Base-by-base conservation (phyloP, 2,113 vertebrate species). In the Clarias magur region DNA sequence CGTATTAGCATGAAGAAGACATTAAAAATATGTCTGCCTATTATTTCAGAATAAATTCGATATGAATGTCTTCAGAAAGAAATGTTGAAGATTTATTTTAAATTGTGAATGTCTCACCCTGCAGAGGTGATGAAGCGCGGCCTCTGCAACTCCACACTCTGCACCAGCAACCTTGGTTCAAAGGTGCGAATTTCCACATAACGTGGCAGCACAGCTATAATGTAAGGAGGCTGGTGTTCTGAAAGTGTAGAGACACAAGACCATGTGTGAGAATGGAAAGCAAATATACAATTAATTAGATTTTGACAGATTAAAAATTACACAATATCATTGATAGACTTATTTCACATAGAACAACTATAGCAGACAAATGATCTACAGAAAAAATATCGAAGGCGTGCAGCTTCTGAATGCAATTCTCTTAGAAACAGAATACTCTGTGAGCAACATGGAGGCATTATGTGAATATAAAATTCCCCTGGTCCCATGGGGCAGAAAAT, bases 181-280 rank as follows among this genome's bases (percentile, higher is more conserved):
- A 99, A 96, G 0, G 98, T 99, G 70, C 98, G 96, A 90, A 99
- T 98, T 94, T 99, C 98, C 91, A 99, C 98, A 0, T 98, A 98
- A 0, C 98, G 95, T 0, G 98, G 98, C 85, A 99, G 94, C 80
- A 99, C 98, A 0, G 98, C 97, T 12, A 99, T 96, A 92, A 99
- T 99, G 93, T 99, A 99, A 0, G 98, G 98, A 85, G 97, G 96
- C 94, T 99, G 98, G 88, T 99, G 97, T 75, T 99, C 98, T 99
- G 86, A 9, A 57, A n/a, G 15, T 17, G 38, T 84, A 87, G 89
- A 86, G 89, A 75, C 68, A 85, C 34, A 2, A 79, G 38, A 90
- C 2, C 13, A 25, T 30, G 10, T 56, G 75, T 1, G 88, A 82
- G 63, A 60, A 16, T 60, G 25, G 16, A 73, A 16, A 57, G 21